A percentile compares a stretch with the other conserved stretches of the same genome.
Conservation (phyloP, 2,888 invertebrate species). For the Drosophila trichaetosa region DNA sequence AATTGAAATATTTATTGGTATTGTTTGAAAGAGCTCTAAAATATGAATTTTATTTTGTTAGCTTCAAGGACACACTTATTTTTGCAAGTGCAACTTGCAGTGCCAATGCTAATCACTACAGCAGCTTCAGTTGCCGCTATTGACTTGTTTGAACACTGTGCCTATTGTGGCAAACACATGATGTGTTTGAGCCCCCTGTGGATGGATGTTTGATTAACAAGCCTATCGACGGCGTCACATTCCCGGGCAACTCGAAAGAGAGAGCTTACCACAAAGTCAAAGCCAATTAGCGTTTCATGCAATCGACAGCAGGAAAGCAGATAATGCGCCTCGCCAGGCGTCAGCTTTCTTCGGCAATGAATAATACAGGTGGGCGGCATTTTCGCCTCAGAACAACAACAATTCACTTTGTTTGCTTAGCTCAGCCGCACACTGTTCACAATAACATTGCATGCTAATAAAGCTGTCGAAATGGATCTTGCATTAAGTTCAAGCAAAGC, state of each 20-base stretch:
- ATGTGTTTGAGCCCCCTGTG: constrained; percentile 14
- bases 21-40: not conserved
- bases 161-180: not conserved
- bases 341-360: constrained; percentile 1
- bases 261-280: constrained; percentile 10
- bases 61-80: not conserved
- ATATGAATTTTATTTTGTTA: not conserved
- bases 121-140: constrained; percentile 15
- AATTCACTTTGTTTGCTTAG: not conserved
- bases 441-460: not conserved
- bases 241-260: not conserved
- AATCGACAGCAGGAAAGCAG: not conserved
- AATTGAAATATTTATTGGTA: not conserved
- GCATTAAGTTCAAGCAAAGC: no score
- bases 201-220: constrained; percentile 33
- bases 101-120: not conserved
- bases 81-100: not conserved
- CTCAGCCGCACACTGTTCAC: not conserved
- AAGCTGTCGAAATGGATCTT: not conserved
- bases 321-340: constrained; percentile 7
- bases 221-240: constrained; percentile 2
- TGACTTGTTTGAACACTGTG: constrained; percentile 19
- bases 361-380: constrained; percentile 6
- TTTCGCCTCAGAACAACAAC: not conserved
- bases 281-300: constrained; percentile 46